These are phyloP conservation scores for Melanerpes formicivorus DNA, from an alignment of 2,113 vertebrate species.

Conservation along the genomic window DNA sequence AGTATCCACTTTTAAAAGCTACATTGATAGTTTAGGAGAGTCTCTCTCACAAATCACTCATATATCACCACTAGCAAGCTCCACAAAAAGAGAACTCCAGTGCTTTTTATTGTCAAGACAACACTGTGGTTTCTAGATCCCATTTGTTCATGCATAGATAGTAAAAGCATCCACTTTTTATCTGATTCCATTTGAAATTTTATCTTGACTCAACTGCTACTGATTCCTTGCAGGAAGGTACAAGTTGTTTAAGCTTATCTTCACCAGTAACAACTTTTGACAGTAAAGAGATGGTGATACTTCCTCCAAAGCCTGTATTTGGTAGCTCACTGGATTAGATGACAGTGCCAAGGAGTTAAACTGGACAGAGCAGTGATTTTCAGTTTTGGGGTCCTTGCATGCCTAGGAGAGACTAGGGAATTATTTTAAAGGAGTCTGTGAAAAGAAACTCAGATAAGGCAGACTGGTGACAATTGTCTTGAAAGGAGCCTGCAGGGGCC, in stretches of 20 bases:
- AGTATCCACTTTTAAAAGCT: constrained; percentile 60
- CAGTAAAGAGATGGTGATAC: background rate
- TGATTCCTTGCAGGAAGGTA: constrained; percentile 26
- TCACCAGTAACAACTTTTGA: constrained; percentile 8
- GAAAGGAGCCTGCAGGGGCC: background rate
- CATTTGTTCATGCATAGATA: constrained; percentile 45
- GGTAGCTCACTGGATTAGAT: background rate
- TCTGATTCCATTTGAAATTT: constrained; percentile 57
- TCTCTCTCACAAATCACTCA: constrained; percentile 45
- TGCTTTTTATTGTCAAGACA: constrained; percentile 66
- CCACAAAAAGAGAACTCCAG: constrained; percentile 16
- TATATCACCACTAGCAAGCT: constrained; percentile 44
- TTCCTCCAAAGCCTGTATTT: background rate
- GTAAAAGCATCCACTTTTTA: constrained; percentile 46
- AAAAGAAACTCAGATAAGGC: background rate
- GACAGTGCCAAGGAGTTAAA: background rate
- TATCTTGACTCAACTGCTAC: constrained; percentile 44
- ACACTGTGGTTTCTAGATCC: constrained; percentile 45
- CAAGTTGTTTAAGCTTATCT: constrained; percentile 32
- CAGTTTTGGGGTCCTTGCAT: background rate
- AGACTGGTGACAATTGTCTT: background rate
- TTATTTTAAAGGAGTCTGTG: background rate
- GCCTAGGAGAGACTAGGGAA: background rate
- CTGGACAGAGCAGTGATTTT: background rate
- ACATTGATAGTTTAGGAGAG: constrained; percentile 40